Evolutionary conservation across 2,888 invertebrate species (phyloP), one percentile per base, ranked within the genome.

Genomic region (Isoperla grammatica): DNA sequence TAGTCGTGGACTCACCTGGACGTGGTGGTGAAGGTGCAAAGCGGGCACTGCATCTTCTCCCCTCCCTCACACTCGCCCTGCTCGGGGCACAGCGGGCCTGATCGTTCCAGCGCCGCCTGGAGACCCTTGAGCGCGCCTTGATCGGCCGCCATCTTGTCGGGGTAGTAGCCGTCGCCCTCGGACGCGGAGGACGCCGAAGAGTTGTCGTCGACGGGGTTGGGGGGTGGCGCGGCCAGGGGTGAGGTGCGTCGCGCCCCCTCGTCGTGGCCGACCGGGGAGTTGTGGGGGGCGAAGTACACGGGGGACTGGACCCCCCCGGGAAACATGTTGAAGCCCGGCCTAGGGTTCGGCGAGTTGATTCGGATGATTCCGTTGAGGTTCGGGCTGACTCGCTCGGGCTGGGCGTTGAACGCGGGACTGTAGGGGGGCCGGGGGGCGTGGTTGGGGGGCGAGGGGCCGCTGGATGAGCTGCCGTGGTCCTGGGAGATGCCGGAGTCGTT

Each of bases 401-500:
- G 15, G 13, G 29, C 5, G 67, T 64, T 8, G 65, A 37, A 45
- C 57, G 60, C 57, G 63, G 55, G 50, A 23, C 75, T 75, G 19
- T 72, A 70, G 35, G 74, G 73, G n/a, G 72, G 71, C 58, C 76
- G 57, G 2, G 75, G 76, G n/a, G n/a, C n/a, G 9, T 74, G 76
- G 1, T 76, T 67, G 2, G 74, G 74, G 2, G 57, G 57, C 13
- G 45, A 29, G 4, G 53, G 39, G 12, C 17, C 39, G 22, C 39
- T 46, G 29, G 48, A 48, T n/a, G 49, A 49, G 59, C 69, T 67
- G 65, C 78, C 78, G n/a, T 81, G 81, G 67, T 80, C 81, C 66
- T 83, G 83, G 6, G 80, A 79, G 60, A 83, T 79, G 1, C 80
- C 79, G 66, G 82, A 83, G 63, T 82, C 82, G 67, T 82, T 80